Percentiles rank a stretch among this genome's conserved stretches.
These are phyloP conservation scores for Pteria penguin DNA, from an alignment of 2,888 invertebrate genomes.

Conservation along the genomic window DNA sequence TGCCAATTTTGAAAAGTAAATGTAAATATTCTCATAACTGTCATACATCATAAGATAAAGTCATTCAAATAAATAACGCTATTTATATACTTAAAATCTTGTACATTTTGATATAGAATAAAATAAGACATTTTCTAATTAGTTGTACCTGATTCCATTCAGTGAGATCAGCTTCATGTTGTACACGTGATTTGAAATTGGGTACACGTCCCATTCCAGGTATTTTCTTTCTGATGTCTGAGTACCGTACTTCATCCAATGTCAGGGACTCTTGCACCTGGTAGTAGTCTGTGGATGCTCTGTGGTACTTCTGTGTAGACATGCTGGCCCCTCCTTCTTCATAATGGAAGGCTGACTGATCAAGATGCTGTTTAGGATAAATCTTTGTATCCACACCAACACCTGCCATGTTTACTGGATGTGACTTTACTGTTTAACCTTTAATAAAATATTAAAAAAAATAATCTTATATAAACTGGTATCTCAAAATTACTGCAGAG, in stretches of 20 bases:
- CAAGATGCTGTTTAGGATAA: constrained; percentile 15
- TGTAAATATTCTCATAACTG: too few species aligned
- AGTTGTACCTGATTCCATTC: not conserved
- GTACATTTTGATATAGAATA: too few species aligned
- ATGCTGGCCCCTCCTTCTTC: constrained; percentile 11
- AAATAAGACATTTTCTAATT: not conserved
- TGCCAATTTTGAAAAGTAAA: too few species aligned
- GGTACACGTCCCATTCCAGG: constrained; percentile 60
- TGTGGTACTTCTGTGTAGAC: constrained; percentile 3
- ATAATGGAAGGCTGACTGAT: not conserved
- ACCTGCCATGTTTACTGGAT: too few species aligned
- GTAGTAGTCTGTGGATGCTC: constrained; percentile 7
- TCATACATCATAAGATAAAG: too few species aligned
- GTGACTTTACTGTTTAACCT: too few species aligned
- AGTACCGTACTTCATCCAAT: constrained; percentile 64
- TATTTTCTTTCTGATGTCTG: constrained; percentile 65
- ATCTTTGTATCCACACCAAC: constrained; percentile 33
- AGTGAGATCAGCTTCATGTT: not conserved
- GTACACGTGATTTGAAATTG: constrained; percentile 12
- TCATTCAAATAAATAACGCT: not conserved
- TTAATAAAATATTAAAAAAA: too few species aligned
- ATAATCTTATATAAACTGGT: too few species aligned
- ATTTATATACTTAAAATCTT: not conserved
- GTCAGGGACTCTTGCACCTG: constrained; percentile 41
- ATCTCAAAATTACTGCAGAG: too few species aligned